Evolutionary conservation across 2,888 invertebrate genomes (phyloP).

Genomic region (Orchestes rusci): DNA sequence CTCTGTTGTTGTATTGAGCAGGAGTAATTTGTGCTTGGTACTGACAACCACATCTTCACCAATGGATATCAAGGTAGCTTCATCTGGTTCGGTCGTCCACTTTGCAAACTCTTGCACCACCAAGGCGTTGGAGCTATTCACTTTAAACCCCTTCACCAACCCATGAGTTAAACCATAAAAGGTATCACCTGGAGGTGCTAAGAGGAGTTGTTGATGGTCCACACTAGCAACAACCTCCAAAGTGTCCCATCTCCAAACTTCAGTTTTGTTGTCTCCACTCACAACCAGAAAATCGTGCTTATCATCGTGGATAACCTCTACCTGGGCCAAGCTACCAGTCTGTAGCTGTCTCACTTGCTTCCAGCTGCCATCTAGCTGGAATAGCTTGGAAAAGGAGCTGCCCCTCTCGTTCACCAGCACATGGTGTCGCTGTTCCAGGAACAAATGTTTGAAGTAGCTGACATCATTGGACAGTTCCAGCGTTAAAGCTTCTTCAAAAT

Average conservation of each 20-base stretch:
- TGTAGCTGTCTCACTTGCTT: too few species aligned
- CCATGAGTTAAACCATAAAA: conserved; percentile 38
- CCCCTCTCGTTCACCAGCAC: conserved; percentile 41
- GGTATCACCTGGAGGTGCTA: conserved; percentile 28
- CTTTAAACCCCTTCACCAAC: conserved; percentile 32
- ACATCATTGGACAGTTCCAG: conserved; percentile 22
- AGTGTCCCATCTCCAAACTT: too few species aligned
- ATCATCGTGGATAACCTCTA: conserved; percentile 39
- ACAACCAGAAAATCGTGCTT: conserved; percentile 37
- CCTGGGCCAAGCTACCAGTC: conserved; percentile 46
- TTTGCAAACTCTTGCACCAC: conserved; percentile 30
- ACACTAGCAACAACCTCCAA: conserved; percentile 33
- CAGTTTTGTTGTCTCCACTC: too few species aligned
- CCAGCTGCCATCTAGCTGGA: too few species aligned
- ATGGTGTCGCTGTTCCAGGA: conserved; percentile 35
- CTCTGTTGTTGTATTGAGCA: too few species aligned
- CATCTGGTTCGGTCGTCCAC: too few species aligned
- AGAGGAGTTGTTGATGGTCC: conserved; percentile 33
- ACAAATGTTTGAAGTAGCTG: conserved; percentile 27
- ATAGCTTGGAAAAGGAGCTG: conserved; percentile 43
- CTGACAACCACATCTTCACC: too few species aligned
- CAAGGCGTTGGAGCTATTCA: conserved; percentile 24
- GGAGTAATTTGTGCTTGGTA: too few species aligned
- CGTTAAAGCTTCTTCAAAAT: conserved; percentile 44
- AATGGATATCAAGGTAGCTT: too few species aligned